phyloP scores from a whole-genome alignment of 2,888 invertebrate genomes.

The Melangyna quadrimaculata region DNA sequence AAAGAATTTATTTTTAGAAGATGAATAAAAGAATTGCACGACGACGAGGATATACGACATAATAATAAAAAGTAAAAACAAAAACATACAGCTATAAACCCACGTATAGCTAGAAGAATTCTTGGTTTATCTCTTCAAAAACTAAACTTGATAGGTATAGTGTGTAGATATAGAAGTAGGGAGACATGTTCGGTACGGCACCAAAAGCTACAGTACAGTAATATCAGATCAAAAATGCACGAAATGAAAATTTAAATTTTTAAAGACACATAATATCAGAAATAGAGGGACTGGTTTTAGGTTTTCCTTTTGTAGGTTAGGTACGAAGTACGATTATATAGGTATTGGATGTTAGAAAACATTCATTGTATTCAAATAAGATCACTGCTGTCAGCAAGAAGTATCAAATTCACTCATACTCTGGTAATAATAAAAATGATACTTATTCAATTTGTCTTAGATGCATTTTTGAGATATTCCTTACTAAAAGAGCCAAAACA shows the following conservation, averaged over 20 bases:
- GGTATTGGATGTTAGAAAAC: not conserved
- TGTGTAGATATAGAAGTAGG: not conserved
- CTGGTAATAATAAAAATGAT: no score
- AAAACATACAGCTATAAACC: not conserved
- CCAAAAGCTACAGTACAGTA: not conserved
- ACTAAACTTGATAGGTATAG: not conserved
- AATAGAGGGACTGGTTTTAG: not conserved
- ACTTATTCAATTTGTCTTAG: no score
- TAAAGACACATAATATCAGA: conserved; percentile 7
- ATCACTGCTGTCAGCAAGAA: not conserved
- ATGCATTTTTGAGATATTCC: no score
- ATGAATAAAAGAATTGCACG: conserved; percentile 74
- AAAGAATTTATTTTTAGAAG: conserved; percentile 55
- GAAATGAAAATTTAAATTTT: not conserved
- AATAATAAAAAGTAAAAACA: conserved; percentile 9
- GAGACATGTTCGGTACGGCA: not conserved
- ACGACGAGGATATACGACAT: conserved; percentile 28
- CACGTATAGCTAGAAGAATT: not conserved
- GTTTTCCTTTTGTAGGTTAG: no score
- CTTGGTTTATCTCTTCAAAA: conserved; percentile 10
- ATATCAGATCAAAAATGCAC: conserved; percentile 3
- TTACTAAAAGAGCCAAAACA: no score
- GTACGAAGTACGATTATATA: not conserved
- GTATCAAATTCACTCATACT: no score
- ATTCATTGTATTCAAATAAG: not conserved